Evolutionary conservation across 2,797 vertebrate genomes (phyloP).

Genomic region (Neosilurus mollespiculum): DNA sequence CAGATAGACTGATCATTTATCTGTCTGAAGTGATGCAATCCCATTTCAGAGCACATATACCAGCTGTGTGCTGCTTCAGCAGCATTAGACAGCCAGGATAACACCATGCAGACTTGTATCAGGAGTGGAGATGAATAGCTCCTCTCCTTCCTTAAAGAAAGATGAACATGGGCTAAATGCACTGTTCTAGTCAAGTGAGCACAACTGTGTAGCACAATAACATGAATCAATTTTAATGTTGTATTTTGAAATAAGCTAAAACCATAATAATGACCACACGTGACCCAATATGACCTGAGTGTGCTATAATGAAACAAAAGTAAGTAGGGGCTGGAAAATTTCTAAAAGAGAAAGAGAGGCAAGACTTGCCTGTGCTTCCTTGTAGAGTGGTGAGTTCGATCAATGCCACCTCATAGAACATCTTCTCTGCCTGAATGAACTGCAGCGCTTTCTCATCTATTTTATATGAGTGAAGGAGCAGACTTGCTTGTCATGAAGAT

Average conservation of each 20-base stretch:
- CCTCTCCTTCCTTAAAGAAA: conserved; percentile 57
- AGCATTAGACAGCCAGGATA: conserved; percentile 43
- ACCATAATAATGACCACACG: neutral
- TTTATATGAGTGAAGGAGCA: conserved; percentile 76
- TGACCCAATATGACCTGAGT: neutral
- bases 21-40: conserved; percentile 62
- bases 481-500: conserved; percentile 63
- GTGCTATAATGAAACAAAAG: neutral
- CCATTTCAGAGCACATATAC: conserved; percentile 54
- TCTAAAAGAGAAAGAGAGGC: neutral
- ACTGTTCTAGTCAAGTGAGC: conserved; percentile 8
- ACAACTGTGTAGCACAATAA: neutral
- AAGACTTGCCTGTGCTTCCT: conserved; percentile 76
- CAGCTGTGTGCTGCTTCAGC: conserved; percentile 68
- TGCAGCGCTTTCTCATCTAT: conserved; percentile 77
- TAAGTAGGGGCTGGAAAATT: neutral
- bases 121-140: conserved; percentile 63
- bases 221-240: neutral
- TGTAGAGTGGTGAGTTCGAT: conserved; percentile 73
- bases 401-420: conserved; percentile 80
- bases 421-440: conserved; percentile 79
- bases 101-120: conserved; percentile 56
- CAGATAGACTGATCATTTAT: conserved; percentile 68
- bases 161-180: conserved; percentile 42
- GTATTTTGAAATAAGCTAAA: neutral